A percentile compares a stretch with the other conserved stretches of the same genome.
These are phyloP conservation scores for Vollenhovia emeryi DNA, from an alignment of 1,140 invertebrate genomes.

Conservation along the genomic window DNA sequence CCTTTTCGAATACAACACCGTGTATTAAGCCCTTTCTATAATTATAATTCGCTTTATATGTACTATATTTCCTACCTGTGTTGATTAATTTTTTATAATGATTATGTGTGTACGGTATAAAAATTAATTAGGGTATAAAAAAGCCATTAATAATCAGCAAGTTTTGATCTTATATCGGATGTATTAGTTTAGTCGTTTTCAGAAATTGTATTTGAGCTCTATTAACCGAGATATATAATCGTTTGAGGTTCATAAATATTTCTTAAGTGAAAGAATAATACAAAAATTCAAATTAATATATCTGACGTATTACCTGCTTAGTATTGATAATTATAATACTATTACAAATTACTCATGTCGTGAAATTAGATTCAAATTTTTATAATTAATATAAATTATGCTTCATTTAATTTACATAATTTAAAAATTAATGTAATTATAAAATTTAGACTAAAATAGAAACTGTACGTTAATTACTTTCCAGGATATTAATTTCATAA, in stretches of 20 bases:
- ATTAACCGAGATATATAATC: background rate
- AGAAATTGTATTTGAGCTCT: background rate
- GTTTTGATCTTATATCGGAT: background rate
- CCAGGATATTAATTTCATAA: background rate
- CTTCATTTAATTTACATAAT: background rate
- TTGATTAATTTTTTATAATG: background rate
- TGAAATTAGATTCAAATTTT: background rate
- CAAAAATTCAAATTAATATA: background rate
- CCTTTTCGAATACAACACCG: background rate
- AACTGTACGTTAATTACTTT: background rate
- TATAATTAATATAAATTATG: background rate
- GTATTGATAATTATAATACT: background rate
- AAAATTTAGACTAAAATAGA: background rate
- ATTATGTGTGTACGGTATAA: background rate
- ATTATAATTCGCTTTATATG: background rate
- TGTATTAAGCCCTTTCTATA: background rate
- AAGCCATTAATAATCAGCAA: background rate
- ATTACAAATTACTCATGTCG: background rate
- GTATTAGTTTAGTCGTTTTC: background rate
- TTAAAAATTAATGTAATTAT: too few relatives aligned
- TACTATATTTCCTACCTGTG: constrained; percentile 7
- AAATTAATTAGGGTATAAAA: background rate
- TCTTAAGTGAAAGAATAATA: background rate
- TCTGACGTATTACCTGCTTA: background rate
- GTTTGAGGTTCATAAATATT: background rate